Evolutionary conservation across 2,797 vertebrate species (phyloP).

Genomic region (Sorex maritimensis): DNA sequence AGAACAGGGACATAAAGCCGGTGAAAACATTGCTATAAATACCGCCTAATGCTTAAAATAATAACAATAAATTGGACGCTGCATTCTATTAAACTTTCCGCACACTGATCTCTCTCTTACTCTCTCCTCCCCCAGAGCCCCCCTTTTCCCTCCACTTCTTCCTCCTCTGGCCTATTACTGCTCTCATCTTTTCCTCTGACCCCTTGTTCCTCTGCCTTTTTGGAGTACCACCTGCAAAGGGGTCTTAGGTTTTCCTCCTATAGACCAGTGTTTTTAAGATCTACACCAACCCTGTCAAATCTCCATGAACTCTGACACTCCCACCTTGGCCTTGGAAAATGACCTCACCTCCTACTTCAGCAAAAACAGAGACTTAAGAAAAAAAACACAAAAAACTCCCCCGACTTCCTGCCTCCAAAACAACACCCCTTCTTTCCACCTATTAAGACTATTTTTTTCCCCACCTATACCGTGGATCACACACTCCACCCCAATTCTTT

Average conservation of each 20-base stretch:
- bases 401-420: conserved; percentile 75
- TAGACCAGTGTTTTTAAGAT: neutral
- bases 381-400: conserved; percentile 60
- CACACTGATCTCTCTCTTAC: neutral
- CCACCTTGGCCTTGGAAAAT: conserved; percentile 59
- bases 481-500: neutral
- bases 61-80: neutral
- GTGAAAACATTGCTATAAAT: too few species aligned
- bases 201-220: conserved; percentile 16
- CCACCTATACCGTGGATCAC: conserved; percentile 39
- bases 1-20: too few species aligned
- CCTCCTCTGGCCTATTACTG: neutral
- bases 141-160: neutral
- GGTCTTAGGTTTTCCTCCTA: neutral
- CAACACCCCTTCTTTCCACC: conserved; percentile 74
- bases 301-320: conserved; percentile 59
- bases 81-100: neutral
- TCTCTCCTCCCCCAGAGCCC: neutral
- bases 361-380: conserved; percentile 40
- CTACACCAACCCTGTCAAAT: conserved; percentile 31
- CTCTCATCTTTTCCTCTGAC: neutral
- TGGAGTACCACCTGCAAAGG: neutral
- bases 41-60: neutral
- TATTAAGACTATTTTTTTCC: conserved; percentile 76
- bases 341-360: conserved; percentile 71